Conservation (phyloP, 2,113 vertebrate species). For the Puntigrus tetrazona region DNA sequence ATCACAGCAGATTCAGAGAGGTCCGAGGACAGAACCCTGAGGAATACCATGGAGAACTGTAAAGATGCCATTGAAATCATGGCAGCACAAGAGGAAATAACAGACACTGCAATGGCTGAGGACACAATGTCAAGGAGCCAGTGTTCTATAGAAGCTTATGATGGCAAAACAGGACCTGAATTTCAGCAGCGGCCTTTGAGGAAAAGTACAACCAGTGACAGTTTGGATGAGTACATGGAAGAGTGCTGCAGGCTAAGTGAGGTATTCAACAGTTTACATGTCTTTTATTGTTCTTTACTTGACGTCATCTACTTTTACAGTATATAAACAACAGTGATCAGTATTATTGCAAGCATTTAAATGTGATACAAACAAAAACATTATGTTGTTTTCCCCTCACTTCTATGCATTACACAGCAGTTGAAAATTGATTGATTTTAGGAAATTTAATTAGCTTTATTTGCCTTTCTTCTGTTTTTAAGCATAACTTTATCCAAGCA, state of each 20-base stretch:
- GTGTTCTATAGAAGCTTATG: conserved; percentile 55
- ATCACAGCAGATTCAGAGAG: conserved; percentile 34
- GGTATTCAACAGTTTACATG: conserved; percentile 72
- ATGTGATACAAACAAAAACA: conserved; percentile 4
- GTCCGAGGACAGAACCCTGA: conserved; percentile 44
- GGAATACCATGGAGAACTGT: conserved; percentile 28
- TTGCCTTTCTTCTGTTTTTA: neutral
- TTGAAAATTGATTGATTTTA: too few relatives aligned
- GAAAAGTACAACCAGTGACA: conserved; percentile 77
- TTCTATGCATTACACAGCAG: neutral
- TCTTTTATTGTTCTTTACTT: conserved; percentile 37
- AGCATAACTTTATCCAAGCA: neutral
- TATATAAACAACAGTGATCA: neutral
- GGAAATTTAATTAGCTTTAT: neutral
- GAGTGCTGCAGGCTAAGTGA: conserved; percentile 85
- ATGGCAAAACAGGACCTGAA: conserved; percentile 57
- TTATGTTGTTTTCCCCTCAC: neutral
- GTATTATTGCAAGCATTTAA: neutral
- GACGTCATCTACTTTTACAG: conserved; percentile 15
- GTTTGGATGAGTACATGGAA: conserved; percentile 86
- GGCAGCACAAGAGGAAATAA: conserved; percentile 28
- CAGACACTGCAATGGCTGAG: conserved; percentile 53
- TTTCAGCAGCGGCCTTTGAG: conserved; percentile 67
- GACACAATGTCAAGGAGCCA: conserved; percentile 53
- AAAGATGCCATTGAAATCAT: conserved; percentile 48